A percentile compares a stretch with the other conserved stretches of the same genome.
Conservation (phyloP, 1,140 invertebrate genomes). For the Heliconius himera region DNA sequence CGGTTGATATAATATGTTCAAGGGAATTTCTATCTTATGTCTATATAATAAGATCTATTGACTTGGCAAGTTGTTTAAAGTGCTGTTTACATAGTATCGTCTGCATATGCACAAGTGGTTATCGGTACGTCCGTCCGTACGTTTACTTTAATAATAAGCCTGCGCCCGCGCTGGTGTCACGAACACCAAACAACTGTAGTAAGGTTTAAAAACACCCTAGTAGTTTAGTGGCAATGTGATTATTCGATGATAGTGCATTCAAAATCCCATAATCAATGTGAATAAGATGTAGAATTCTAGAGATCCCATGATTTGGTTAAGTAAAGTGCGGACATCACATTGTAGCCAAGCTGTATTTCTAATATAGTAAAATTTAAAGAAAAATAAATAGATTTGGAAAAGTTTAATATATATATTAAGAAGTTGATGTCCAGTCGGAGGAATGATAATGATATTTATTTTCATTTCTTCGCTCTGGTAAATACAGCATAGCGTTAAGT, state of each 20-base stretch:
- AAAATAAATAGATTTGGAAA: too few relatives aligned
- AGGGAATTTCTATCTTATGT: conserved; percentile 4
- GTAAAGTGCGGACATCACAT: too few relatives aligned
- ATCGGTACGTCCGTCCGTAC: conserved; percentile 62
- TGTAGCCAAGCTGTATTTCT: too few relatives aligned
- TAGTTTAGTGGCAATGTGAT: neutral
- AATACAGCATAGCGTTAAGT: too few relatives aligned
- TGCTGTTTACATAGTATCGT: conserved; percentile 70
- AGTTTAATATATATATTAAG: too few relatives aligned
- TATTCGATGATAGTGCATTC: neutral
- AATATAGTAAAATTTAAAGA: too few relatives aligned
- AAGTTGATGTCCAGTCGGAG: too few relatives aligned
- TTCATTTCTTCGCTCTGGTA: too few relatives aligned
- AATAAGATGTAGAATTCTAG: too few relatives aligned
- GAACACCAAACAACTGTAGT: conserved; percentile 68
- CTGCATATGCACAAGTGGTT: conserved; percentile 73
- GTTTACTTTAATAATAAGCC: conserved; percentile 78
- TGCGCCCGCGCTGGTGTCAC: conserved; percentile 69
- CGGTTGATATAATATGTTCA: neutral
- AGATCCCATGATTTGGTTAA: too few relatives aligned
- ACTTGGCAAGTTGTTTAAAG: conserved; percentile 32
- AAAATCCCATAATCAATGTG: neutral
- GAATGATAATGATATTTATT: too few relatives aligned
- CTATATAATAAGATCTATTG: conserved; percentile 16
- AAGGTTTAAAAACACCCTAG: conserved; percentile 10